Evolutionary conservation across 2,888 invertebrate species (phyloP).

Genomic region (Acleris sparsana): DNA sequence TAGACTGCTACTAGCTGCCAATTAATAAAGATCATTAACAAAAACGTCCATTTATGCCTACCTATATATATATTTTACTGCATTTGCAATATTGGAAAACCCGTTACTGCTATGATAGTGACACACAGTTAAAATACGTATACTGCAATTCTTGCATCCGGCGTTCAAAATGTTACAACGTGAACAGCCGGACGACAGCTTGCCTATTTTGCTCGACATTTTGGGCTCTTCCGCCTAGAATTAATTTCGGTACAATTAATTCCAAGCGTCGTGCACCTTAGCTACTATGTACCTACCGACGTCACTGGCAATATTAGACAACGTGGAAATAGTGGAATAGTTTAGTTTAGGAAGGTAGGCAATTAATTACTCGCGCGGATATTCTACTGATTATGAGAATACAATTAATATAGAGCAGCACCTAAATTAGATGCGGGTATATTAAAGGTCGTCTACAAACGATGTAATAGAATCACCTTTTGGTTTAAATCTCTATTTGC

Average conservation of each 20-base stretch:
- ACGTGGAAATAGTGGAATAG: not conserved
- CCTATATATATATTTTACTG: too few relatives aligned
- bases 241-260: slow-evolving; percentile 59
- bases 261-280: not conserved
- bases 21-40: slow-evolving; percentile 9
- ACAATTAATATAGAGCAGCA: not conserved
- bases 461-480: too few relatives aligned
- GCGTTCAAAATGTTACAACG: too few relatives aligned
- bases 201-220: not conserved
- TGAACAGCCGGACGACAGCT: too few relatives aligned
- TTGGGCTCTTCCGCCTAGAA: slow-evolving; percentile 50
- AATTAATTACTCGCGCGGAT: not conserved
- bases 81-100: too few relatives aligned
- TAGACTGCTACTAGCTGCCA: slow-evolving; percentile 24
- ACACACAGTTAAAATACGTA: too few relatives aligned
- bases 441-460: too few relatives aligned
- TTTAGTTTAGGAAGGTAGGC: not conserved
- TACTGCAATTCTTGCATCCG: too few relatives aligned
- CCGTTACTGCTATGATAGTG: too few relatives aligned
- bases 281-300: slow-evolving; percentile 1
- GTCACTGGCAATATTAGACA: slow-evolving; percentile 4
- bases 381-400: not conserved
- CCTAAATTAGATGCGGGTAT: too few relatives aligned
- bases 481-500: too few relatives aligned
- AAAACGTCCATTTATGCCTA: not conserved